Percentiles rank a stretch among this genome's conserved stretches.
These are phyloP conservation scores for Bolborhynchus lineola DNA, from an alignment of 2,113 vertebrate species.

Conservation along the genomic window DNA sequence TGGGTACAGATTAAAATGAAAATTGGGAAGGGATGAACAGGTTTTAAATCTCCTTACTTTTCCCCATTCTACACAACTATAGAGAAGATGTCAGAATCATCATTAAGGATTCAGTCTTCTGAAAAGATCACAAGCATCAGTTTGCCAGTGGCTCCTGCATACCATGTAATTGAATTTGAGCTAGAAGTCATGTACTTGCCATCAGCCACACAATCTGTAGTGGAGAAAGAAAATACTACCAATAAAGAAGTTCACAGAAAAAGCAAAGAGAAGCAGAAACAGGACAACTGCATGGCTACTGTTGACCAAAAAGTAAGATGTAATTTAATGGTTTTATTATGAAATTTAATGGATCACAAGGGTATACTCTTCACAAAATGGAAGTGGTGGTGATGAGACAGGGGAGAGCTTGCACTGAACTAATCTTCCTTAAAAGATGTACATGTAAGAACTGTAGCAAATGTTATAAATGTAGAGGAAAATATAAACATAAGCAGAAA, in stretches of 20 bases:
- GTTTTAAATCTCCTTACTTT: neutral
- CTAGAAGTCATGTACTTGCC: conserved; percentile 92
- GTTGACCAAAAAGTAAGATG: conserved; percentile 88
- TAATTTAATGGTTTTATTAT: neutral
- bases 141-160: conserved; percentile 86
- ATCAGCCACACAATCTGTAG: conserved; percentile 68
- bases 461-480: neutral
- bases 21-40: neutral
- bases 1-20: neutral
- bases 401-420: neutral
- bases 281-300: conserved; percentile 80
- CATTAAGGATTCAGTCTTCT: conserved; percentile 87
- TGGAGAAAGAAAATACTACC: conserved; percentile 71
- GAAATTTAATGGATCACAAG: neutral
- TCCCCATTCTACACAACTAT: neutral
- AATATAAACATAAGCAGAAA: neutral
- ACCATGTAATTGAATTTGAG: conserved; percentile 92
- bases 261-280: conserved; percentile 78
- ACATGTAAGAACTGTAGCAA: neutral
- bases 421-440: neutral
- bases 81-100: conserved; percentile 81
- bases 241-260: conserved; percentile 79
- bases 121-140: conserved; percentile 93
- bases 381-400: neutral
- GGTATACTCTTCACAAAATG: neutral